These are phyloP conservation scores for Euphonia xanthogaster DNA, from an alignment of 2,797 vertebrate species.

Conservation along the genomic window DNA sequence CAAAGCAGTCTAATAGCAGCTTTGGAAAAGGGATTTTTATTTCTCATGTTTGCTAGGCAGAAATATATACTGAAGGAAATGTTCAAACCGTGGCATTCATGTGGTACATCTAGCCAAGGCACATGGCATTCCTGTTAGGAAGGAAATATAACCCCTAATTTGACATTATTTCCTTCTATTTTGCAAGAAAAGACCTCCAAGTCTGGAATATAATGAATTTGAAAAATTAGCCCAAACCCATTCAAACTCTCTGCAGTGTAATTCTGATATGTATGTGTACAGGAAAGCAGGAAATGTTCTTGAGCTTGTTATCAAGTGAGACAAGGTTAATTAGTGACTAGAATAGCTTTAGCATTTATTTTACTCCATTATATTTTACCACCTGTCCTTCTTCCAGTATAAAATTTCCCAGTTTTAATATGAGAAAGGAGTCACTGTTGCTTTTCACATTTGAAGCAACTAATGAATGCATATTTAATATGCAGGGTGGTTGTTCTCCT, in stretches of 20 bases:
- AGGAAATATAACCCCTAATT: conserved; percentile 38
- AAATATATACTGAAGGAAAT: not conserved
- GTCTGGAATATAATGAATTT: conserved; percentile 37
- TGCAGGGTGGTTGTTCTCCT: not conserved
- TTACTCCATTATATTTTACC: not conserved
- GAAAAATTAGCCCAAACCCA: conserved; percentile 34
- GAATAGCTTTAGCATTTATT: conserved; percentile 33
- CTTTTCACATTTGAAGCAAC: not conserved
- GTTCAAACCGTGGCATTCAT: not conserved
- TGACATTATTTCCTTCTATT: conserved; percentile 29
- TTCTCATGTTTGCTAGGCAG: not conserved
- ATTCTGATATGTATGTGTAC: conserved; percentile 16
- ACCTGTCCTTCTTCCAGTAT: not conserved
- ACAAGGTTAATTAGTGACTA: conserved; percentile 54
- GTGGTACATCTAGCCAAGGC: not conserved
- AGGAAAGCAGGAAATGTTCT: conserved; percentile 34
- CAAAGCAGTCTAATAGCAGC: not conserved
- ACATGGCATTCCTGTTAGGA: not conserved
- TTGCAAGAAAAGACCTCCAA: conserved; percentile 41
- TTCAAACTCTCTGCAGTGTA: not conserved
- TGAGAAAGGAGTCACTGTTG: not conserved
- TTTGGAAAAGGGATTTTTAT: not conserved
- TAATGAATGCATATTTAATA: not conserved
- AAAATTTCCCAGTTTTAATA: not conserved
- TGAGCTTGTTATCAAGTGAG: conserved; percentile 44